Conservation (phyloP, 2,888 invertebrate genomes). For the Folsomia candida region DNA sequence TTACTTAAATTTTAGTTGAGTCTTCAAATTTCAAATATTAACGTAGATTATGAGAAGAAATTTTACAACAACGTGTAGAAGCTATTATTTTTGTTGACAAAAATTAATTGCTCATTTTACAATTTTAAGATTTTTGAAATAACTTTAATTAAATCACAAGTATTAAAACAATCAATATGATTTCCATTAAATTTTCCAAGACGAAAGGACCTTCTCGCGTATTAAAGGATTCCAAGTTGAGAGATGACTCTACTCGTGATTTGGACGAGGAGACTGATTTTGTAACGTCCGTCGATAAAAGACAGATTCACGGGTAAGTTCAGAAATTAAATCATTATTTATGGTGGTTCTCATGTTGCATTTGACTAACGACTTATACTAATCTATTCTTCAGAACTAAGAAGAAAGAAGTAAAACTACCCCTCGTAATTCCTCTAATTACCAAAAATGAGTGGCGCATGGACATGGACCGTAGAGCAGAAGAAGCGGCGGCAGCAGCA, state of each 20-base stretch:
- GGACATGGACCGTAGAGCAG: conserved; percentile 42
- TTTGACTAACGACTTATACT: conserved; percentile 11
- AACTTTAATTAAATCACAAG: too few species aligned
- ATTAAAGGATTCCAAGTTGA: not conserved
- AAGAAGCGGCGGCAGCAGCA: conserved; percentile 54
- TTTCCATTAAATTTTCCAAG: conserved; percentile 11
- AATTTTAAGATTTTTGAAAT: too few species aligned
- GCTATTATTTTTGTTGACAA: too few species aligned
- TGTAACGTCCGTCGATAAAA: conserved; percentile 43
- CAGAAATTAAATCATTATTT: not conserved
- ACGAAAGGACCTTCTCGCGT: conserved; percentile 5
- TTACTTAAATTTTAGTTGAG: too few species aligned
- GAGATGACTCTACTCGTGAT: conserved; percentile 43
- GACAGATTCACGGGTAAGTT: conserved; percentile 47
- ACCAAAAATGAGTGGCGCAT: conserved; percentile 54
- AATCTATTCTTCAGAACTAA: conserved; percentile 24
- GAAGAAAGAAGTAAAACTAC: conserved; percentile 45
- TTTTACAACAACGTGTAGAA: too few species aligned
- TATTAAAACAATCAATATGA: too few species aligned
- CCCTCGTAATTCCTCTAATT: conserved; percentile 55
- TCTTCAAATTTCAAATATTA: too few species aligned
- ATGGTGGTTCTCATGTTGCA: not conserved
- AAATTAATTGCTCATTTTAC: too few species aligned
- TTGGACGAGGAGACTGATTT: conserved; percentile 47
- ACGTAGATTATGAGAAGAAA: too few species aligned